Evolutionary conservation across 2,797 vertebrate genomes (phyloP), one percentile per base, ranked within the genome.

Genomic region (Eulemur rubriventer): DNA sequence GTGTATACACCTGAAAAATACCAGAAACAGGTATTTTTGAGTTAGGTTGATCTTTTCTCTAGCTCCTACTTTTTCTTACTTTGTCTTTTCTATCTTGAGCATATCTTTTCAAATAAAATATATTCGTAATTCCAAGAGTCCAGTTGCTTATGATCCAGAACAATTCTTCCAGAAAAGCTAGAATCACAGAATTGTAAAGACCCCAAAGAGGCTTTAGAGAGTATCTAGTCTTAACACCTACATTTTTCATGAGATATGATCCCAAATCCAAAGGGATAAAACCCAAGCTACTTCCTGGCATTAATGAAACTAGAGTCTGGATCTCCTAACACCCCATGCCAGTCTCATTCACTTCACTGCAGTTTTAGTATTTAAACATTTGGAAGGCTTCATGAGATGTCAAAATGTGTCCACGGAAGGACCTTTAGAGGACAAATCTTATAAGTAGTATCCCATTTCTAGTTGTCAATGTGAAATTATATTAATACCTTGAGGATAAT

Each of bases 221-320:
- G 43, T n/a, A 82, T 92, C 50, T 79, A 57, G 5, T 38, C 33
- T 41, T 46, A 46, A 30, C 7, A 85, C 61, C 78, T 2, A 73
- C 87, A 70, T 65, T 95, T 94, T 96, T 91, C 35, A 41, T 59
- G 57, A 83, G 76, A 80, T 41, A 46, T 90, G 92, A 81, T n/a
- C n/a, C n/a, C 30, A n/a, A 65, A 65, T 65, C 17, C 20, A 94
- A 50, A 14, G 48, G 73, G 59, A 33, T 89, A 80, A 94, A 79
- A 24, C n/a, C 28, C 12, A 24, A 70, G 38, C 24, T 76, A 65
- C 33, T 81, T 81, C 41, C 20, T 94, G 26, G 17, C 30, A 22
- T 94, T 92, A 89, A 72, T 81, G 46, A 84, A 76, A 69, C n/a
- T 65, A 90, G 83, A 70, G 75, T 16, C 52, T 65, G 7, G 4